Evolutionary conservation across 2,113 vertebrate species (phyloP).

Genomic region (Labrus mixtus): DNA sequence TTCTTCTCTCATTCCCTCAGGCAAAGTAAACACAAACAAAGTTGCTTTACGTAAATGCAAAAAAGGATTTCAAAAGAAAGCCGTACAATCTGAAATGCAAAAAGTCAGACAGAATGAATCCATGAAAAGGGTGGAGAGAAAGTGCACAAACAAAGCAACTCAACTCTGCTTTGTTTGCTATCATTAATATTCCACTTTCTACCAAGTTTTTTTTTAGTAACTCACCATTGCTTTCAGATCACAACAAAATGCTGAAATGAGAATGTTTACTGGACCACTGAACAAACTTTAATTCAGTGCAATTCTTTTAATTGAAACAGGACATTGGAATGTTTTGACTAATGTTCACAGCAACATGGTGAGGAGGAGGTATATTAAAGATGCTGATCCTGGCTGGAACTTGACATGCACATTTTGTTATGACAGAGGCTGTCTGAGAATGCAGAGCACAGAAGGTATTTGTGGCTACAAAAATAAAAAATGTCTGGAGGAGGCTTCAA

Average conservation of each 20-base stretch:
- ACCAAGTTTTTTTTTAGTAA: no score
- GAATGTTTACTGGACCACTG: not conserved
- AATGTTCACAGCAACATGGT: not conserved
- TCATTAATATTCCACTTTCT: no score
- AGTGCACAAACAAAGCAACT: not conserved
- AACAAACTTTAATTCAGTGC: no score
- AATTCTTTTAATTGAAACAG: no score
- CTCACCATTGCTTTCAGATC: not conserved
- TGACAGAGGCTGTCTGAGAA: not conserved
- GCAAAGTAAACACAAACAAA: not conserved
- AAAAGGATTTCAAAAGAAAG: not conserved
- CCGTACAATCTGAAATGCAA: slow-evolving; percentile 1
- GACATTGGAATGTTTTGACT: not conserved
- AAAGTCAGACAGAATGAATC: not conserved
- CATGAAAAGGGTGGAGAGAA: not conserved
- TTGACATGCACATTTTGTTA: not conserved
- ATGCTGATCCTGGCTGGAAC: slow-evolving; percentile 16
- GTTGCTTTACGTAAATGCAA: not conserved
- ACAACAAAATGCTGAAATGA: not conserved
- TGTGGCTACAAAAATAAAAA: not conserved
- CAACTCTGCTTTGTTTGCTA: no score
- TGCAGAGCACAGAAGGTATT: not conserved
- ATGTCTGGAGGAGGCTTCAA: not conserved
- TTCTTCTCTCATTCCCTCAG: not conserved
- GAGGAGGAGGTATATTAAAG: not conserved